Conservation (phyloP, 2,888 invertebrate genomes). For the Cryptophagus acutangulus region DNA sequence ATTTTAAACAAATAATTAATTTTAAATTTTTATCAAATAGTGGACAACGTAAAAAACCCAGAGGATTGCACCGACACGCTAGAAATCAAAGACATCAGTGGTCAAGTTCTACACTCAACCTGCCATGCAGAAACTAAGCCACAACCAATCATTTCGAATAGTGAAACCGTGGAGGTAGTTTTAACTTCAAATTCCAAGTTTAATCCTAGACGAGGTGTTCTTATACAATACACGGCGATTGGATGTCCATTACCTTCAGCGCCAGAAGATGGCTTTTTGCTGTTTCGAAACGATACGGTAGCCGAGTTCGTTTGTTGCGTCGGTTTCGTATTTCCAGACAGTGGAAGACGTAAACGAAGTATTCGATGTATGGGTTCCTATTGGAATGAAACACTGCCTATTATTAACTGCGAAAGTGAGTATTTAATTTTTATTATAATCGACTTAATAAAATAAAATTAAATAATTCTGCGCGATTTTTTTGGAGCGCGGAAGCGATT, state of each 20-base stretch:
- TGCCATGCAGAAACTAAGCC: conserved; percentile 56
- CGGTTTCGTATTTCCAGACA: conserved; percentile 65
- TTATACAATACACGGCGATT: conserved; percentile 59
- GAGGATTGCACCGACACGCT: conserved; percentile 50
- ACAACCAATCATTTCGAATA: conserved; percentile 49
- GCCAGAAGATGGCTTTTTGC: conserved; percentile 65
- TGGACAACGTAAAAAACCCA: conserved; percentile 19
- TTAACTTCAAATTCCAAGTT: conserved; percentile 26
- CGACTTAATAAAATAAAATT: too few species aligned
- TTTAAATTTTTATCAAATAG: conserved; percentile 10
- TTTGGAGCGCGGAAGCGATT: too few species aligned
- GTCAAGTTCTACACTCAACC: conserved; percentile 50
- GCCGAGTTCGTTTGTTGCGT: conserved; percentile 67
- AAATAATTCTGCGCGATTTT: too few species aligned
- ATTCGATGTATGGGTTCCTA: conserved; percentile 61
- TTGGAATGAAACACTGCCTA: conserved; percentile 62
- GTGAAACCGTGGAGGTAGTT: conserved; percentile 48
- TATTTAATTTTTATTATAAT: too few species aligned
- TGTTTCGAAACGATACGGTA: conserved; percentile 58
- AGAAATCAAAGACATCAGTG: conserved; percentile 51
- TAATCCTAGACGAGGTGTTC: conserved; percentile 58
- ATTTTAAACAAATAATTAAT: too few species aligned
- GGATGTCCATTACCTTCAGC: conserved; percentile 62
- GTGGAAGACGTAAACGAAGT: conserved; percentile 56
- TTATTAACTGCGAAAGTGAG: conserved; percentile 59